phyloP scores from a whole-genome alignment of 2,888 invertebrate genomes.

The Craniophora ligustri region DNA sequence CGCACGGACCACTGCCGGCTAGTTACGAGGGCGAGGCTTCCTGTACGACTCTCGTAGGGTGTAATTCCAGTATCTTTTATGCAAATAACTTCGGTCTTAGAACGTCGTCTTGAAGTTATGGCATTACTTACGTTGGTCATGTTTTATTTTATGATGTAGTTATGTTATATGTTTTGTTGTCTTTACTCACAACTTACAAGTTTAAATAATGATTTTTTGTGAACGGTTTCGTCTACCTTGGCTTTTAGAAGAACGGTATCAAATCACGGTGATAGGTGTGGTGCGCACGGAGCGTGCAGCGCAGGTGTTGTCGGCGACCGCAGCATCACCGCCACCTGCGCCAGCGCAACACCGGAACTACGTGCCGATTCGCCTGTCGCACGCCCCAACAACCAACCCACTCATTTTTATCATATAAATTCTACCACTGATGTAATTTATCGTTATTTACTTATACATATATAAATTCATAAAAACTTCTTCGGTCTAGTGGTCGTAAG shows the following conservation, averaged over 20 bases:
- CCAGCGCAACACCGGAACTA: constrained; percentile 74
- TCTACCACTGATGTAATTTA: not conserved
- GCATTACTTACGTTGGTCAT: not conserved
- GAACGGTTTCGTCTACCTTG: not conserved
- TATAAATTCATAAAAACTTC: too few species aligned
- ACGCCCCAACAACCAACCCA: constrained; percentile 43
- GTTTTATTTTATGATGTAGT: constrained; percentile 4
- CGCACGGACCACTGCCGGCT: constrained; percentile 73
- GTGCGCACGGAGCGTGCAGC: constrained; percentile 60
- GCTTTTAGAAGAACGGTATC: constrained; percentile 28
- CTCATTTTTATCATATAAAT: constrained; percentile 11
- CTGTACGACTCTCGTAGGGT: constrained; percentile 62
- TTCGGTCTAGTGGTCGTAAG: too few species aligned
- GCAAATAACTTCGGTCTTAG: constrained; percentile 55
- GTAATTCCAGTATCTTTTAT: constrained; percentile 61
- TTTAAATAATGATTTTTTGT: too few species aligned
- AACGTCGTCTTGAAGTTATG: constrained; percentile 41
- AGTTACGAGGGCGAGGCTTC: constrained; percentile 74
- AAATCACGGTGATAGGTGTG: constrained; percentile 49
- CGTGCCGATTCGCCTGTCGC: constrained; percentile 78
- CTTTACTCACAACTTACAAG: too few species aligned
- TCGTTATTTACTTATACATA: not conserved
- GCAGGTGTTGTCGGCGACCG: constrained; percentile 72
- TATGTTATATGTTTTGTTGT: not conserved
- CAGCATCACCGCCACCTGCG: constrained; percentile 72